Base-by-base conservation (phyloP, 2,888 invertebrate genomes). In the Lysandra coridon region DNA sequence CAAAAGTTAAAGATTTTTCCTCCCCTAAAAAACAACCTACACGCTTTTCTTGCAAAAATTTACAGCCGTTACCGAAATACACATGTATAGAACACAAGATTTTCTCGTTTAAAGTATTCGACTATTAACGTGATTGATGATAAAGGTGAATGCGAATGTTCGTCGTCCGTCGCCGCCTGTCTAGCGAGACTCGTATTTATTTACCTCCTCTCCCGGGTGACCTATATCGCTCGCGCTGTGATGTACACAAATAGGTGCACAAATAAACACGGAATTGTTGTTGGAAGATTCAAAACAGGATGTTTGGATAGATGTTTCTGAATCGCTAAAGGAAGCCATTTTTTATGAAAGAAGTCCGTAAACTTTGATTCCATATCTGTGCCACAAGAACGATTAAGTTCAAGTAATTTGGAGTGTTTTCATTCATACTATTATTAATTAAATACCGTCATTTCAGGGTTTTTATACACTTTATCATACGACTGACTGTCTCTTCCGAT, bases 201-300 rank as follows among this genome's bases (percentile, higher is more conserved):
- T 86, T 85, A 86, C 85, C 86, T 75, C 12, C n/a, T 14, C 49
- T 86, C 87, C 86, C 84, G 84, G 84, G 83, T 88, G 89, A 88
- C 88, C 89, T 88, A 88, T 88, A 88, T 90, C 83, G 85, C 86
- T 86, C 83, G 82, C 81, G 82, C 81, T 86, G 84, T 85, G 85
- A 85, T 86, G 82, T 82, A 84, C 83, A 75, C 73, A 69, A 69
- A 69, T 69, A 69, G 69, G 33, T 69, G 33, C 17, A 10, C 69
- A 69, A 69, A 37, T 69, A 37, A 17, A 37, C 33, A 69, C 14
- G 4, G 4, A 69, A 37, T 69, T 33, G 33, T 37, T 69, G 37
- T 69, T 14, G 33, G 1, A 14, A 69, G 69, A 12, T 37, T 69
- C 33, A 33, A 69, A 69, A 33, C 69, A 1, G 5, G 69, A 14